Percentiles rank a stretch among this genome's conserved stretches.
Evolutionary conservation across 2,797 vertebrate genomes (phyloP).

Genomic region (Hafferia zeledoni): DNA sequence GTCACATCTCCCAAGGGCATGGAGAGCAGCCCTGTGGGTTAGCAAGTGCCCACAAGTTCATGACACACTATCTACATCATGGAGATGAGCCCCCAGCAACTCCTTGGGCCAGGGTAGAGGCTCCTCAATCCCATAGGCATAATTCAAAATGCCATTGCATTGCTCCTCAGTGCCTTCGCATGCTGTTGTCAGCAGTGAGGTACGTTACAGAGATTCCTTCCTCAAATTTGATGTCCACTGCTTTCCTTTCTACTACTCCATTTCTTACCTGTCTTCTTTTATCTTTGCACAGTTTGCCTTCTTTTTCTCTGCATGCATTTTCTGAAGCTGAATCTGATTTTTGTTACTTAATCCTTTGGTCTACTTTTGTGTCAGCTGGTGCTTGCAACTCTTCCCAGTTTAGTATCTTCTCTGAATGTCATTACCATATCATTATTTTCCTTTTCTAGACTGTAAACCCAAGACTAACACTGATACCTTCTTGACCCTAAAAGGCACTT

Average conservation of each 20-base stretch:
- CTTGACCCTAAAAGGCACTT: not conserved
- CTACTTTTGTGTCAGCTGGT: constrained; percentile 25
- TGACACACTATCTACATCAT: rapidly evolving
- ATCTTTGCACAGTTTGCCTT: not conserved
- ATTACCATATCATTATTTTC: constrained; percentile 10
- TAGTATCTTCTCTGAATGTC: constrained; percentile 30
- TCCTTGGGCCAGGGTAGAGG: not conserved
- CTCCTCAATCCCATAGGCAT: not conserved
- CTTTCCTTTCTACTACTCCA: not conserved
- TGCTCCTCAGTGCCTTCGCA: not conserved
- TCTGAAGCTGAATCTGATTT: constrained; percentile 18
- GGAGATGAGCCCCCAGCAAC: not conserved
- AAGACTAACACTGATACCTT: not conserved
- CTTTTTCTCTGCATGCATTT: not conserved
- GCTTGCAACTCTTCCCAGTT: constrained; percentile 27
- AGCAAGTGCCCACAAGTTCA: not conserved
- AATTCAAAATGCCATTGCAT: not conserved
- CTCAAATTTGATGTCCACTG: not conserved
- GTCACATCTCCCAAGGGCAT: not conserved
- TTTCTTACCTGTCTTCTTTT: not conserved
- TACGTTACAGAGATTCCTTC: not conserved
- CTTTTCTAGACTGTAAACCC: not conserved
- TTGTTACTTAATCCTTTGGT: not conserved
- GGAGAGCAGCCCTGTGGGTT: rapidly evolving
- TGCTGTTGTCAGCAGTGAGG: not conserved